Evolutionary conservation across 2,797 vertebrate species (phyloP), one percentile per base, ranked within the genome.

Genomic region (Podarcis lilfordi): DNA sequence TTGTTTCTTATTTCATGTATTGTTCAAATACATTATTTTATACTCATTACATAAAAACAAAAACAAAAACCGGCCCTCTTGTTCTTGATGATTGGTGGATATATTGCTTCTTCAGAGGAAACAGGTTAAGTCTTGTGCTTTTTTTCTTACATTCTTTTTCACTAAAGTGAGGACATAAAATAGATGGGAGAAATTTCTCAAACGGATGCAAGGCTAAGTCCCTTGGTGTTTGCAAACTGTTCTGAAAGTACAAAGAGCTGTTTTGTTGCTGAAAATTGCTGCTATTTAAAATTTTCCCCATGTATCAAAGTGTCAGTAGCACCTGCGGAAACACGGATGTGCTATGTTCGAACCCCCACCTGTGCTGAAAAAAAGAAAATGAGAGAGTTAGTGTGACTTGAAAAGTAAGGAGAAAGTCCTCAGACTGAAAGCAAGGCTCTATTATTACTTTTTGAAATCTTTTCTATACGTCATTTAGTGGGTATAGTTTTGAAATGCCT

Each of bases 401-500:
- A 89, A 92, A 83, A 69, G 85, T 87, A 64, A 90, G 91, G 91
- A 92, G 88, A 92, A 91, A 88, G 85, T 84, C 88, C 29, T 92
- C 85, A 71, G 27, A 92, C 81, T 91, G 83, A 91, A 92, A 92
- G 90, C 68, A 88, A 89, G 55, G 76, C 68, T 94, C 83, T 91
- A 2, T 55, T 93, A 89, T 94, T 93, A 92, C 92, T 93, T 95
- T 93, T 93, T 94, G 89, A 93, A 93, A 92, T 92, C 92, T 92
- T 43, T 95, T 86, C 90, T 89, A 90, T 89, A 91, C 1, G 5
- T 91, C 87, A 92, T 94, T 94, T 94, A 92, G 87, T 76, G 71
- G 72, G 40, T 93, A 90, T 93, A 82, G 90, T 94, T 95, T 95
- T 93, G 89, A 93, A 93, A 95, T 95, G 89, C 94, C 94, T 95